Evolutionary conservation across 2,888 invertebrate genomes (phyloP).

Genomic region (Cephus pygmeus): DNA sequence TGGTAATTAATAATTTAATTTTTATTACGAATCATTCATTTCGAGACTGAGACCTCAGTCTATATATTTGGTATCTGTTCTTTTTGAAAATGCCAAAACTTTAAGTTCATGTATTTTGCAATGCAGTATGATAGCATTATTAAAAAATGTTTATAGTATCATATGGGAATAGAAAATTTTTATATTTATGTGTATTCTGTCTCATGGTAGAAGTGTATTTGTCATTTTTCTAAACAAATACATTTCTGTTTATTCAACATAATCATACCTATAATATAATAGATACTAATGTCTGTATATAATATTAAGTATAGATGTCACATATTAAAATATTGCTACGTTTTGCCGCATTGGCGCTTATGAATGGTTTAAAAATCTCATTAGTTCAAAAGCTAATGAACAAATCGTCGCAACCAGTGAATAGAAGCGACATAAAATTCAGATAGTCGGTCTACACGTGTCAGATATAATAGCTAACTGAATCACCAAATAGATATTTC

Average conservation of each 20-base stretch:
- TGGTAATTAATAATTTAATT: not conserved
- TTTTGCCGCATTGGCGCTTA: slow-evolving; percentile 11
- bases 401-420: not conserved
- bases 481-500: not conserved
- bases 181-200: not conserved
- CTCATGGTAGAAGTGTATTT: not conserved
- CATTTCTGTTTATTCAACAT: not conserved
- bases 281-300: slow-evolving; percentile 1
- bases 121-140: not conserved
- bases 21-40: not conserved
- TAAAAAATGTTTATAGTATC: not conserved
- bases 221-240: not conserved
- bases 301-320: slow-evolving; percentile 15
- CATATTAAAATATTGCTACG: slow-evolving; percentile 8
- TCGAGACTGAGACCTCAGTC: not conserved
- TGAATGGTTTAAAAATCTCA: not conserved
- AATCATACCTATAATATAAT: not conserved
- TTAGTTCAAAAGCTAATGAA: slow-evolving; percentile 1
- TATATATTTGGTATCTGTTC: not conserved
- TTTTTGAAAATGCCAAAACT: not conserved
- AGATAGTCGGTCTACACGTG: not conserved
- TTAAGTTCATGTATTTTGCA: not conserved
- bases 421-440: not conserved
- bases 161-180: not conserved
- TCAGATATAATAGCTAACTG: not conserved